These are phyloP conservation scores for Hypanus sabinus DNA, from an alignment of 2,113 vertebrate genomes.

Conservation along the genomic window DNA sequence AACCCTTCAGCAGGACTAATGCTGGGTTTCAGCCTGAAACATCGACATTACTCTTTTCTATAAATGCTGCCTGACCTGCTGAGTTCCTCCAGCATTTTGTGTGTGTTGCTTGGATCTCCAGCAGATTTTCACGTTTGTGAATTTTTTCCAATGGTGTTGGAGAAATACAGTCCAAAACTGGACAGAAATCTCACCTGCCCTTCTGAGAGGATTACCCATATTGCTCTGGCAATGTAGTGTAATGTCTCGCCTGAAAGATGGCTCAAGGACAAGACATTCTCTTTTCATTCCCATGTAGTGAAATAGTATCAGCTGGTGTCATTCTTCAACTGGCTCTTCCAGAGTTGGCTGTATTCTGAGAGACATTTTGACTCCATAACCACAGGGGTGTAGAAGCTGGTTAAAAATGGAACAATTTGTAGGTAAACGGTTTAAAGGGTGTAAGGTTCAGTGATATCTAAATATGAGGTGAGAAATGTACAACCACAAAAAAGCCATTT, in stretches of 20 bases:
- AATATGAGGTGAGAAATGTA: not conserved
- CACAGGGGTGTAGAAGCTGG: not conserved
- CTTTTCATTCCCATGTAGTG: not conserved
- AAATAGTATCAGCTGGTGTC: not conserved
- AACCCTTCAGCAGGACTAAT: too few relatives aligned
- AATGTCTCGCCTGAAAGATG: not conserved
- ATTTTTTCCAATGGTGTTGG: too few relatives aligned
- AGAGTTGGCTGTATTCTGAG: not conserved
- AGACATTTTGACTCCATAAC: not conserved
- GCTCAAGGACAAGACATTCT: not conserved
- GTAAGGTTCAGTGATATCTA: not conserved
- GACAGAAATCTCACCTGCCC: too few relatives aligned
- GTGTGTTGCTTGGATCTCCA: too few relatives aligned
- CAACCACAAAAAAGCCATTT: slow-evolving; percentile 4
- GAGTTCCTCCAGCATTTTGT: too few relatives aligned
- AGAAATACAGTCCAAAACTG: too few relatives aligned
- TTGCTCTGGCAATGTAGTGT: too few relatives aligned
- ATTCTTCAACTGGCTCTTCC: not conserved
- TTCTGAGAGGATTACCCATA: too few relatives aligned
- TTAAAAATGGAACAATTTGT: not conserved
- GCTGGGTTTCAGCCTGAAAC: too few relatives aligned
- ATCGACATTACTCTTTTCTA: too few relatives aligned
- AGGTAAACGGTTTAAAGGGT: not conserved
- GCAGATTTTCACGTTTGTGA: too few relatives aligned
- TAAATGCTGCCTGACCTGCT: too few relatives aligned